Base-by-base conservation (phyloP, 2,113 vertebrate genomes). In the Ovibos moschatus region DNA sequence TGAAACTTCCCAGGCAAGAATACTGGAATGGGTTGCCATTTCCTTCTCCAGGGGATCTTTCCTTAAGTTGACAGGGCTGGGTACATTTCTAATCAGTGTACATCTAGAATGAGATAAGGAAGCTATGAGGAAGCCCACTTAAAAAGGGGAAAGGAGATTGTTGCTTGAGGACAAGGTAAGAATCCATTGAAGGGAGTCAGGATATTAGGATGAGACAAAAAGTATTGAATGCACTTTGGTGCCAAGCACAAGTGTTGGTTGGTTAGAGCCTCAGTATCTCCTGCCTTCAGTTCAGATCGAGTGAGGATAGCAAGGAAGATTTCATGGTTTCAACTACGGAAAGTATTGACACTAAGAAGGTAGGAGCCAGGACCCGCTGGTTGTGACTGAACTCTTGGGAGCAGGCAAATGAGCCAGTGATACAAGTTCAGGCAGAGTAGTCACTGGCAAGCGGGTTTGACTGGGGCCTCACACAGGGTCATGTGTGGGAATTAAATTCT, bases 401-500 rank as follows among this genome's bases (percentile, higher is more conserved):
- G 19, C 51, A 10, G 14, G 40, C 8, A 27, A 87, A 43, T 7
- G 19, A 8, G 27, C 9, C 43, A 12, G 13, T 12, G 47, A 64
- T 9, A 1, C 11, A 40, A 83, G 5, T 7, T 27, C 28, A n/a
- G 36, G 40, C 7, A 25, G 33, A 40, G 74, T 17, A 47, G 10
- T 7, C 40, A 40, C 6, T 27, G 57, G 36, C 6, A 1, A 6
- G 0, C 30, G 16, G 15, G 0, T 43, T 71, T 60, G 21, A 30
- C 55, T 50, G 27, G 67, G 19, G 30, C 79, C 30, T 95, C 62
- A 28, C 79, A 53, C 4, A 9, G 12, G 36, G 11, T 82, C 28
- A 58, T 21, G 19, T 16, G 67, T 62, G 27, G 71, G 45, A 95
- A 90, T 53, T 87, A 67, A 92, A 36, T 64, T 96, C 27, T 62